Conservation (phyloP, 2,888 invertebrate genomes). For the Amiota mariae region DNA sequence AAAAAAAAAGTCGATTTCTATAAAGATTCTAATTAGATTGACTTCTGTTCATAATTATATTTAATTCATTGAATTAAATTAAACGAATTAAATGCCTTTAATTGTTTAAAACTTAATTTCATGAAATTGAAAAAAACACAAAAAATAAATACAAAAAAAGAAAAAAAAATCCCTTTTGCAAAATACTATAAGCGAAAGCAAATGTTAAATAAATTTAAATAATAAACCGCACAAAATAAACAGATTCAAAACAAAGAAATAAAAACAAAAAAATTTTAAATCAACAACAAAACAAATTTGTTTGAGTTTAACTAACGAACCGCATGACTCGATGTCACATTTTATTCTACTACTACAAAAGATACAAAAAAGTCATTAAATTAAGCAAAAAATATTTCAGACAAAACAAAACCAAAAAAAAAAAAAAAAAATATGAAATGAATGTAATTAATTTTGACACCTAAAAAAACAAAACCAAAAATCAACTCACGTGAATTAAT, state of each 20-base stretch:
- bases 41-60: background rate
- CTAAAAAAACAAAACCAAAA: conserved; percentile 37
- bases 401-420: conserved; percentile 2
- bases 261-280: conserved; percentile 23
- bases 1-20: background rate
- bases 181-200: background rate
- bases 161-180: no score
- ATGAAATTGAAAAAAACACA: no score
- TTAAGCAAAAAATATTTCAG: conserved; percentile 25
- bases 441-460: conserved; percentile 48
- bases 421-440: conserved; percentile 38
- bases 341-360: conserved; percentile 1
- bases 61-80: background rate
- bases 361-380: background rate
- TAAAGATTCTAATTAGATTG: background rate
- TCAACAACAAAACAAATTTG: conserved; percentile 18
- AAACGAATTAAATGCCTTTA: no score
- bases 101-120: no score
- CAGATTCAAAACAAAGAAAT: conserved; percentile 34
- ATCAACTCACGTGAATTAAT: conserved; percentile 61
- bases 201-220: conserved; percentile 22
- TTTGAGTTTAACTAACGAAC: conserved; percentile 52
- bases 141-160: no score
- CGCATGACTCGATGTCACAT: conserved; percentile 52
- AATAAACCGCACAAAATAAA: conserved; percentile 27